Conservation (phyloP, 1,140 invertebrate genomes). For the Colletes gigas region DNA sequence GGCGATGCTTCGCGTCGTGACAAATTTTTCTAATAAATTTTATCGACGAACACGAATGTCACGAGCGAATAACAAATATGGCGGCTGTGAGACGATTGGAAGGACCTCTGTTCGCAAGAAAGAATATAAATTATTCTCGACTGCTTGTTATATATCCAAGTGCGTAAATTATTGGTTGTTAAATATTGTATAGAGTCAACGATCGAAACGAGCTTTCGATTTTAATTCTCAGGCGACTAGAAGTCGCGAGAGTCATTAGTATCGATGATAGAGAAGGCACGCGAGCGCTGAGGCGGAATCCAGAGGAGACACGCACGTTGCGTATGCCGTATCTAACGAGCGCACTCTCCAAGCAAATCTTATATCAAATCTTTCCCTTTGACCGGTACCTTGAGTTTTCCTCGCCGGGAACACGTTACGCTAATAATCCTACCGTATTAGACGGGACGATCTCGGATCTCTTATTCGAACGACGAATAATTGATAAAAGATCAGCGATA, state of each 20-base stretch:
- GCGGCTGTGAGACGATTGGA: no score
- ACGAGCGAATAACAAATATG: no score
- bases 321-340: conserved; percentile 63
- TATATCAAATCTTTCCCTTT: conserved; percentile 59
- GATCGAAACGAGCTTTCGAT: background rate
- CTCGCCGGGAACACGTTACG: conserved; percentile 17
- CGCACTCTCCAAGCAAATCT: conserved; percentile 51
- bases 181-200: background rate
- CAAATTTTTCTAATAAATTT: no score
- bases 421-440: no score
- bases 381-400: conserved; percentile 43
- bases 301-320: conserved; percentile 61
- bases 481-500: no score
- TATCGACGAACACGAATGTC: no score
- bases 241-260: conserved; percentile 14
- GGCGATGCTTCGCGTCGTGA: no score
- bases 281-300: conserved; percentile 53
- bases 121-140: no score
- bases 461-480: no score
- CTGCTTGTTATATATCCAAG: no score
- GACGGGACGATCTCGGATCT: no score
- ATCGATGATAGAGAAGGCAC: conserved; percentile 8
- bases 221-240: background rate
- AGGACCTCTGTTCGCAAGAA: no score
- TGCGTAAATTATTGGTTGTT: background rate